Evolutionary conservation across 2,797 vertebrate genomes (phyloP).

Genomic region (Rhinatrema bivittatum): DNA sequence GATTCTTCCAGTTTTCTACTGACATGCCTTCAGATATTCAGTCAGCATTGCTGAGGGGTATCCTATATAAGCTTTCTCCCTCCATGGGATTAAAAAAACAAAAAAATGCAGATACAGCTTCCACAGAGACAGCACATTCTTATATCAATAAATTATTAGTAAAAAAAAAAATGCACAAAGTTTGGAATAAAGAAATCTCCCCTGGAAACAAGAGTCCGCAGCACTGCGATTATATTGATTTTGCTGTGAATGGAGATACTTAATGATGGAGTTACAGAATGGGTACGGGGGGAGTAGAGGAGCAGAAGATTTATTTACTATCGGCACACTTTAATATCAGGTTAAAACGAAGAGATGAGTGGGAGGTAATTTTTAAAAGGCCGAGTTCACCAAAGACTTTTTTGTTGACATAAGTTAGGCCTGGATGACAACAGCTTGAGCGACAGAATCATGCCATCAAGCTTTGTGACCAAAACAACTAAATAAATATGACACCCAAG

Average conservation of each 20-base stretch:
- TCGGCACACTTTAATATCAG: slow-evolving; percentile 24
- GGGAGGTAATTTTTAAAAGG: slow-evolving; percentile 35
- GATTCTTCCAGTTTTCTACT: slow-evolving; percentile 68
- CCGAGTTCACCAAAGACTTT: no score
- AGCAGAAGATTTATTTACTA: no score
- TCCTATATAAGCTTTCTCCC: slow-evolving; percentile 57
- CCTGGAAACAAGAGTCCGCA: slow-evolving; percentile 45
- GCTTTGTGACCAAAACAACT: no score
- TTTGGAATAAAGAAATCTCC: slow-evolving; percentile 57
- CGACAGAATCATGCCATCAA: no score
- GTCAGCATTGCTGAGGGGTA: slow-evolving; percentile 52
- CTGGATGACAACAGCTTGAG: no score
- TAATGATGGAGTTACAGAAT: slow-evolving; percentile 36
- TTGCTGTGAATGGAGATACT: slow-evolving; percentile 50
- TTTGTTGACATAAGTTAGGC: no score
- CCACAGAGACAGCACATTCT: slow-evolving; percentile 53
- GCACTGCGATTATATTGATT: slow-evolving; percentile 56
- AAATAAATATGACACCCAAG: no score
- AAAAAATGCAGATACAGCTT: no score
- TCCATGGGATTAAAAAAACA: not conserved
- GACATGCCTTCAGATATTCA: slow-evolving; percentile 70
- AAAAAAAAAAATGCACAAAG: slow-evolving; percentile 52
- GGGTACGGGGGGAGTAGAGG: slow-evolving; percentile 45
- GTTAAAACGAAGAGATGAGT: slow-evolving; percentile 36
- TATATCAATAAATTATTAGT: slow-evolving; percentile 62